phyloP scores from a whole-genome alignment of 2,113 vertebrate genomes.

The Pycnonotus jocosus region DNA sequence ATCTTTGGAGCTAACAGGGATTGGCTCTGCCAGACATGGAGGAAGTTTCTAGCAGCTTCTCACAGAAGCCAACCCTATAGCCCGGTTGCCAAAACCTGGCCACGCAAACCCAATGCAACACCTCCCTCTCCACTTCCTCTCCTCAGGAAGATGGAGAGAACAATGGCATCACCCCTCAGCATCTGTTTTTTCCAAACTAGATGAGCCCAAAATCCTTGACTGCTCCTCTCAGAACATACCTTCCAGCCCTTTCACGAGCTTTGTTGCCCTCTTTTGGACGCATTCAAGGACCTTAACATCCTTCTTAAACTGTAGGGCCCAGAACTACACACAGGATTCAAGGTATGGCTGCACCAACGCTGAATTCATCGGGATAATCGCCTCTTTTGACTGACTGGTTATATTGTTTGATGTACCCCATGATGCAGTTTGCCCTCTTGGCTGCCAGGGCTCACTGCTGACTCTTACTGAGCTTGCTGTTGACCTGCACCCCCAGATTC shows the following conservation, averaged over 20 bases:
- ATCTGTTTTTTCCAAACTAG: too few species aligned
- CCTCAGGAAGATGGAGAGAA: too few species aligned
- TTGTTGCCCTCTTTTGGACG: too few species aligned
- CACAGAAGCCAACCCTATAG: too few species aligned
- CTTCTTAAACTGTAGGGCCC: neutral
- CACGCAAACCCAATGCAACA: too few species aligned
- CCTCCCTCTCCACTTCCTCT: too few species aligned
- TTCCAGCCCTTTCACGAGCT: too few species aligned
- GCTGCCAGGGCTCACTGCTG: neutral
- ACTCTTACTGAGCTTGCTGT: neutral
- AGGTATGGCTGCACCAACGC: neutral
- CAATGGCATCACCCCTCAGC: too few species aligned
- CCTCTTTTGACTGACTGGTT: neutral
- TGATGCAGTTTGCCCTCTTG: neutral
- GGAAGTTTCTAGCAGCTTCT: neutral
- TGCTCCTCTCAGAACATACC: too few species aligned
- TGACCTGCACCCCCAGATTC: fast-evolving
- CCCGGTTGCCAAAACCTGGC: too few species aligned
- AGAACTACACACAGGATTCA: neutral
- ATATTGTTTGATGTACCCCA: neutral
- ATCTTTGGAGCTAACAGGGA: neutral
- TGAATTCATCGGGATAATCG: neutral
- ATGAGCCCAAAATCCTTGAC: too few species aligned
- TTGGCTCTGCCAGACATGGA: neutral
- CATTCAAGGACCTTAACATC: too few species aligned